A percentile compares a stretch with the other conserved stretches of the same genome.
phyloP scores from a whole-genome alignment of 2,888 invertebrate species.

The Cantharis flavilabris region DNA sequence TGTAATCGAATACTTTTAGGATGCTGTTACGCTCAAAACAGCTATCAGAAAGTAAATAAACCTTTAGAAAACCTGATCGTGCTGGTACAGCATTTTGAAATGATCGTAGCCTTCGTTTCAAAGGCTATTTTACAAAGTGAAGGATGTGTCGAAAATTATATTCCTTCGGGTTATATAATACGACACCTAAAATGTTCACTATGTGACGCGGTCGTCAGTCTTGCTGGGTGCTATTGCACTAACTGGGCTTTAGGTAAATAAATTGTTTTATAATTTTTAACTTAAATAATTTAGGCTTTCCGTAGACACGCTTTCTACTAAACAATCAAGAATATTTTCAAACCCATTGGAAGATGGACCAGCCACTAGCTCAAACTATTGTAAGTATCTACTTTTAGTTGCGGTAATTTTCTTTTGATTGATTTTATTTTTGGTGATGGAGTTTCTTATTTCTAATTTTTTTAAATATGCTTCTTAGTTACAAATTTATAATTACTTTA shows the following conservation, averaged over 20 bases:
- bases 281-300: background rate
- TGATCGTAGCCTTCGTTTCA: background rate
- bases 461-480: no score
- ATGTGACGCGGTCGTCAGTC: background rate
- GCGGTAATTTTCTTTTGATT: no score
- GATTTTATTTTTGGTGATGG: background rate
- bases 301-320: background rate
- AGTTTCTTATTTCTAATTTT: background rate
- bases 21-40: background rate
- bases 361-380: background rate
- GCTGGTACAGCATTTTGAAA: background rate
- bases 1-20: background rate
- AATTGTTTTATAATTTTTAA: background rate
- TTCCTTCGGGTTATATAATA: background rate
- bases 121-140: background rate
- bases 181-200: background rate
- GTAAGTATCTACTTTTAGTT: background rate
- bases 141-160: background rate
- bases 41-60: background rate
- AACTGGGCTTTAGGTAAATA: background rate
- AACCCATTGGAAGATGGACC: background rate
- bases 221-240: background rate
- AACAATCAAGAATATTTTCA: background rate
- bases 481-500: background rate
- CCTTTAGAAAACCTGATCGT: background rate